phyloP scores from a whole-genome alignment of 2,113 vertebrate genomes.

The Macrotus californicus region DNA sequence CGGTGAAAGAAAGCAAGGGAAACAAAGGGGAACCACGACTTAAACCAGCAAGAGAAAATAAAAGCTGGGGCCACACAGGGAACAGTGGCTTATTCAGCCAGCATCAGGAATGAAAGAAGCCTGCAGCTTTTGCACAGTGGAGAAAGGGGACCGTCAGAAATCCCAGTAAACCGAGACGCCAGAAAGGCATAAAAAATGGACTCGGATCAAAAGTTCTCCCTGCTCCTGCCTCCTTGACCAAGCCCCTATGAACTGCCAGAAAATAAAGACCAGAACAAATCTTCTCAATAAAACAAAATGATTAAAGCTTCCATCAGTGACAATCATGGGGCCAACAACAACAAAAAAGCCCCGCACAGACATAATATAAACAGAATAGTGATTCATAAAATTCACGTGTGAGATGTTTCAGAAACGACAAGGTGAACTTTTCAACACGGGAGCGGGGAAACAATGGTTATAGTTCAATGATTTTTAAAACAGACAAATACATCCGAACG shows the following conservation, averaged over 20 bases:
- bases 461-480: background rate
- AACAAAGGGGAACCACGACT: background rate
- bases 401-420: background rate
- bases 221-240: background rate
- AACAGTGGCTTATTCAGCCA: background rate
- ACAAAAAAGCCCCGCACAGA: rapidly evolving
- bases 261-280: background rate
- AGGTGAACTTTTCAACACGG: background rate
- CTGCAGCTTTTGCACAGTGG: background rate
- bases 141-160: background rate
- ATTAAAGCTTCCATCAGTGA: background rate
- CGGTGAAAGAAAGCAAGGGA: background rate
- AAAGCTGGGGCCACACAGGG: background rate
- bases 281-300: background rate
- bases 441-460: rapidly evolving
- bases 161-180: background rate
- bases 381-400: background rate
- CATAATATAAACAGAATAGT: background rate
- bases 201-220: background rate
- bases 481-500: rapidly evolving
- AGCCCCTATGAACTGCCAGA: background rate
- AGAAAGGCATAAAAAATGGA: background rate
- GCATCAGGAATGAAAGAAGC: background rate
- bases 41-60: background rate
- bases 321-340: background rate